Percentiles rank a stretch among this genome's conserved stretches.
Evolutionary conservation across 2,113 vertebrate species (phyloP).

Genomic region (Gnathonemus longibarbis): DNA sequence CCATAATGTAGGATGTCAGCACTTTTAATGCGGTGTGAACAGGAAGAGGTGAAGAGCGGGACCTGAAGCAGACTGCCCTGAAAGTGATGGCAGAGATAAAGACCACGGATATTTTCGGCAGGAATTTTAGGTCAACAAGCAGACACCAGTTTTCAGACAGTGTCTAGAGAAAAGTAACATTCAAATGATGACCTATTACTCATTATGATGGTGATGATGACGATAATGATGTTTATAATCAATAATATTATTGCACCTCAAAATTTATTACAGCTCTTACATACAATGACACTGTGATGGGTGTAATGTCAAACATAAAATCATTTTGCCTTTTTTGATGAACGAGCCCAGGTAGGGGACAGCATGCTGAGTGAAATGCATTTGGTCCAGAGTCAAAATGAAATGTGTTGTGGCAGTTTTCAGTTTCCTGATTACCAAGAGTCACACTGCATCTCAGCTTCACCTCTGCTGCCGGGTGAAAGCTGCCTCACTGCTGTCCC

Average conservation of each 20-base stretch:
- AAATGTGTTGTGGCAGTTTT: background rate
- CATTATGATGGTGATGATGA: background rate
- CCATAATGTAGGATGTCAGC: slow-evolving; percentile 74
- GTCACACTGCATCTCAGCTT: background rate
- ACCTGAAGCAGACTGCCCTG: slow-evolving; percentile 73
- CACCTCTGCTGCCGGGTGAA: background rate
- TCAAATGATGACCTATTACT: background rate
- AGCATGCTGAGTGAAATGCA: background rate
- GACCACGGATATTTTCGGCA: slow-evolving; percentile 57
- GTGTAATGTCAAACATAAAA: background rate
- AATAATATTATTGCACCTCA: background rate
- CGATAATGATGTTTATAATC: background rate
- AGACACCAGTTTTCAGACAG: background rate
- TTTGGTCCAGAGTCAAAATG: background rate
- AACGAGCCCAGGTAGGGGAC: background rate
- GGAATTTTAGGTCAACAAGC: background rate
- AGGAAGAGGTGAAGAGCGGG: slow-evolving; percentile 86
- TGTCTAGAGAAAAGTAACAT: background rate
- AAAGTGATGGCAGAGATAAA: slow-evolving; percentile 67
- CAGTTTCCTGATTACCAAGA: background rate
- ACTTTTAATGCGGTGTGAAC: slow-evolving; percentile 96
- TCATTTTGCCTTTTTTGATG: background rate
- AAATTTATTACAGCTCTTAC: background rate
- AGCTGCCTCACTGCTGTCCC: background rate
- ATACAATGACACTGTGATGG: background rate